These are phyloP conservation scores for Cheilosia vernalis DNA, from an alignment of 2,888 invertebrate genomes.

Conservation along the genomic window DNA sequence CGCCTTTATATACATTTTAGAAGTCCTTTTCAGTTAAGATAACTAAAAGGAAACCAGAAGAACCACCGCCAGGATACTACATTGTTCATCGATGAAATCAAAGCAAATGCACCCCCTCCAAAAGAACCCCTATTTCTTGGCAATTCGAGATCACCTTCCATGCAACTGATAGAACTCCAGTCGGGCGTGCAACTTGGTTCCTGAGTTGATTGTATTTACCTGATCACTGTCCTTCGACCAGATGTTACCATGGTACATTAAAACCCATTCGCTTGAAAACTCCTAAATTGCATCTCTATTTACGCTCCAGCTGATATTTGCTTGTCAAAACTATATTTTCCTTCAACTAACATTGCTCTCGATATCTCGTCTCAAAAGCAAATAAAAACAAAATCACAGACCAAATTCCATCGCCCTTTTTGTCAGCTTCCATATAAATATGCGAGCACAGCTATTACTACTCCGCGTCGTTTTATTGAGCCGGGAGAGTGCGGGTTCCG, in stretches of 20 bases:
- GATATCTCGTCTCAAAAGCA: conserved; percentile 15
- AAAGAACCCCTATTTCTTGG: too few species aligned
- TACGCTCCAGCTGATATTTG: conserved; percentile 61
- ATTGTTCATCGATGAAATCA: too few species aligned
- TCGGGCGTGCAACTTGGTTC: conserved; percentile 38
- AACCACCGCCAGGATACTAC: too few species aligned
- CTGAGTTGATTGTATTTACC: conserved; percentile 46
- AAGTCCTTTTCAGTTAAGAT: too few species aligned
- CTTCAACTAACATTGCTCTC: conserved; percentile 56
- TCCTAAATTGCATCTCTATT: conserved; percentile 50
- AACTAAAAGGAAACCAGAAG: too few species aligned
- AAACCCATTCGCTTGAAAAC: neutral
- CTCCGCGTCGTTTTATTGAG: neutral
- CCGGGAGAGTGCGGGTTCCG: neutral
- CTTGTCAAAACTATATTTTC: conserved; percentile 66
- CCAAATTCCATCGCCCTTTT: conserved; percentile 49
- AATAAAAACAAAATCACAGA: conserved; percentile 72
- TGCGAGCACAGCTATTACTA: conserved; percentile 4
- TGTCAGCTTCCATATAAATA: conserved; percentile 57
- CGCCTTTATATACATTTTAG: too few species aligned
- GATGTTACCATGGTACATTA: neutral
- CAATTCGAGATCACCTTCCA: neutral
- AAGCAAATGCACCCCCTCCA: too few species aligned
- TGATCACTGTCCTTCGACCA: conserved; percentile 8
- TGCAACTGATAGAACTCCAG: conserved; percentile 3